These are phyloP conservation scores for Trichechus manatus DNA, from an alignment of 2,113 vertebrate genomes.

Conservation along the genomic window DNA sequence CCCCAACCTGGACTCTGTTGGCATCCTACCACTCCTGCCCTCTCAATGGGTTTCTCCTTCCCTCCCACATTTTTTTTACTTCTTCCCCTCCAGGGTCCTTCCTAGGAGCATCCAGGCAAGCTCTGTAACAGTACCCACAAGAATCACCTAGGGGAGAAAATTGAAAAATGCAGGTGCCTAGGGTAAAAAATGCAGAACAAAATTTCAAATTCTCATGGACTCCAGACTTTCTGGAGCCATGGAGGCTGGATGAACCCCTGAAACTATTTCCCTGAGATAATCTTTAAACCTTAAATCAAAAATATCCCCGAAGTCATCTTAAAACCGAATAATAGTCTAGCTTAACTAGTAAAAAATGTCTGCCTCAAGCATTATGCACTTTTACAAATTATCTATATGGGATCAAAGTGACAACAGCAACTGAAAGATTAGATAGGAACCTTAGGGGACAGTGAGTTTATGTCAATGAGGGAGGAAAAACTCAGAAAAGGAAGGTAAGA, in stretches of 20 bases:
- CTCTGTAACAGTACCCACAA: neutral
- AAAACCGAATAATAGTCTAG: too few relatives aligned
- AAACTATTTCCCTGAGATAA: too few relatives aligned
- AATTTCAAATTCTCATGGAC: neutral
- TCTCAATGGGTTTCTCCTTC: neutral
- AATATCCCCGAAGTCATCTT: too few relatives aligned
- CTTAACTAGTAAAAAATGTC: too few relatives aligned
- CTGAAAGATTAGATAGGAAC: too few relatives aligned
- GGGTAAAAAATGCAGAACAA: neutral
- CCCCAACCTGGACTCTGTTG: neutral
- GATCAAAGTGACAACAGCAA: too few relatives aligned
- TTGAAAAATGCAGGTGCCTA: neutral
- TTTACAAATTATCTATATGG: too few relatives aligned
- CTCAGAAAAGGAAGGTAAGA: neutral
- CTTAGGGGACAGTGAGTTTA: neutral
- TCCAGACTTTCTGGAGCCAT: neutral
- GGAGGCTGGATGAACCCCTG: too few relatives aligned
- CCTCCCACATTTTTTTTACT: neutral
- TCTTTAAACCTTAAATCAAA: too few relatives aligned
- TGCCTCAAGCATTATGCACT: too few relatives aligned
- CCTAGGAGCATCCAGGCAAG: neutral
- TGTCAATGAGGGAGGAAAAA: neutral
- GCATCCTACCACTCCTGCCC: neutral
- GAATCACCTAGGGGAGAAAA: neutral
- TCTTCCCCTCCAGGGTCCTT: neutral